A percentile compares a stretch with the other conserved stretches of the same genome.
Conservation (phyloP, 2,888 invertebrate genomes). For the Piscicola geometra region DNA sequence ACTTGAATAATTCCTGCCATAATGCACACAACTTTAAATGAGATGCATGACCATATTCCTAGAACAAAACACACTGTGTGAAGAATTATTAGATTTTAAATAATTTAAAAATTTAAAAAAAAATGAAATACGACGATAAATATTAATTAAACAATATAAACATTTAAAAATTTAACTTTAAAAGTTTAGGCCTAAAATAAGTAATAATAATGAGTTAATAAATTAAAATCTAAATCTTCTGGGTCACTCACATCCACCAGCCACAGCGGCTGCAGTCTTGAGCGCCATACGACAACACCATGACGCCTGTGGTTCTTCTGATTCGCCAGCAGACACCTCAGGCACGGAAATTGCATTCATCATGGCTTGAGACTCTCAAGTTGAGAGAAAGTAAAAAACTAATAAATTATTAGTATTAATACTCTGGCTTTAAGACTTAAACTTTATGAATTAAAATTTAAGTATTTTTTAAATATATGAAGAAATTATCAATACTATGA, state of each 20-base stretch:
- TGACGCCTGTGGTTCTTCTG: slow-evolving; percentile 35
- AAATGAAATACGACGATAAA: too few species aligned
- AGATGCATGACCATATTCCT: slow-evolving; percentile 33
- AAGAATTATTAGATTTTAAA: background rate
- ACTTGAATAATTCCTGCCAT: slow-evolving; percentile 39
- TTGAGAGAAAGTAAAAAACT: background rate
- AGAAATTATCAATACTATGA: too few species aligned
- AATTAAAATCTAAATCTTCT: too few species aligned
- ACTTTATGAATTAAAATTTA: too few species aligned
- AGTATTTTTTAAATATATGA: too few species aligned
- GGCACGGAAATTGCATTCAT: background rate
- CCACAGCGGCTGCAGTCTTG: slow-evolving; percentile 37
- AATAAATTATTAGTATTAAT: background rate
- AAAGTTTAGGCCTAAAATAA: background rate
- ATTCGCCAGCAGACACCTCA: background rate
- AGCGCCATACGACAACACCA: slow-evolving; percentile 41
- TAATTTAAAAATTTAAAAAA: background rate
- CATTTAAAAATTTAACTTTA: too few species aligned
- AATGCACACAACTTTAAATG: slow-evolving; percentile 34
- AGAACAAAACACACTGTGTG: slow-evolving; percentile 35
- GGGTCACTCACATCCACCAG: slow-evolving; percentile 31
- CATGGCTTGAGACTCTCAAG: background rate
- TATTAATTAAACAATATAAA: too few species aligned
- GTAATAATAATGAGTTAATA: too few species aligned
- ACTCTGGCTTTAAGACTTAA: background rate